Evolutionary conservation across 1,140 invertebrate genomes (phyloP).

Genomic region (Drosophila pseudoobscura): DNA sequence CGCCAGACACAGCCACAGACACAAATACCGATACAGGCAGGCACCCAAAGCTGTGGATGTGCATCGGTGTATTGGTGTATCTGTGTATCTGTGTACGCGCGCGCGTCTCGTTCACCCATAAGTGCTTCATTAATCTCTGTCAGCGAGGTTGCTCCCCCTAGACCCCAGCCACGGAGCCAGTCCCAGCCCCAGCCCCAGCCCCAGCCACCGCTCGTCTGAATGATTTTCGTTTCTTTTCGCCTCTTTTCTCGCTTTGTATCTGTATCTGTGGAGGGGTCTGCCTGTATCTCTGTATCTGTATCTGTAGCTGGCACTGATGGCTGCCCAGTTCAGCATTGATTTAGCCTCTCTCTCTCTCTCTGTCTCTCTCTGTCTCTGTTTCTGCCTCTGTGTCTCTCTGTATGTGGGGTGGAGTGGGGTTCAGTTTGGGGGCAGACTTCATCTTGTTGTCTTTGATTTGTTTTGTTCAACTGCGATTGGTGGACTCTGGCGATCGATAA

Average conservation of each 20-base stretch:
- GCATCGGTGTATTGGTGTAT: slow-evolving; percentile 20
- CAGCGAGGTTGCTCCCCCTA: slow-evolving; percentile 44
- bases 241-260: slow-evolving; percentile 29
- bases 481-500: slow-evolving; percentile 24
- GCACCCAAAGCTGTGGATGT: slow-evolving; percentile 14
- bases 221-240: slow-evolving; percentile 50
- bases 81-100: slow-evolving; percentile 38
- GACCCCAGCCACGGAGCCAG: background rate
- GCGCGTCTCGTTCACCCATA: slow-evolving; percentile 68
- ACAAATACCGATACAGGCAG: slow-evolving; percentile 19
- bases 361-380: no score
- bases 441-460: slow-evolving; percentile 45
- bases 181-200: background rate
- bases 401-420: background rate
- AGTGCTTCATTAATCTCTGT: slow-evolving; percentile 81
- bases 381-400: no score
- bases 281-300: slow-evolving; percentile 11
- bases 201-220: slow-evolving; percentile 14
- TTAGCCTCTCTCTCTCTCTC: slow-evolving; percentile 7
- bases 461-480: slow-evolving; percentile 38
- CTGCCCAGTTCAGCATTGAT: slow-evolving; percentile 51
- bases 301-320: slow-evolving; percentile 64
- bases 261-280: slow-evolving; percentile 15
- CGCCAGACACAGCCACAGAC: slow-evolving; percentile 14
- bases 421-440: slow-evolving; percentile 38